Percentiles rank a stretch among this genome's conserved stretches.
Evolutionary conservation across 2,113 vertebrate species (phyloP).

Genomic region (Toxotes jaculatrix): DNA sequence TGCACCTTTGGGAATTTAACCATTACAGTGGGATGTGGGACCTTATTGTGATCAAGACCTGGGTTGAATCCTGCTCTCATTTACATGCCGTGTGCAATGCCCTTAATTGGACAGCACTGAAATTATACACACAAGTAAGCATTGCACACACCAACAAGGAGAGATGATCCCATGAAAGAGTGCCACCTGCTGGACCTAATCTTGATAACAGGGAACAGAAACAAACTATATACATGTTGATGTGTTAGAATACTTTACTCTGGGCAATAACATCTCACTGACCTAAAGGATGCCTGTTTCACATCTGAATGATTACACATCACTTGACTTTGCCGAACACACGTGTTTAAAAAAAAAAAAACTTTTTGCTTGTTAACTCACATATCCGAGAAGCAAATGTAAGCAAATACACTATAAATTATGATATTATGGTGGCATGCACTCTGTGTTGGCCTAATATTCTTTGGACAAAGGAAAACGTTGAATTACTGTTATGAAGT

Average conservation of each 20-base stretch:
- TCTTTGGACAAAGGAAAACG: background rate
- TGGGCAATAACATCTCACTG: background rate
- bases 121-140: constrained; percentile 64
- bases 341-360: background rate
- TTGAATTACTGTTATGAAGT: background rate
- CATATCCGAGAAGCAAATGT: background rate
- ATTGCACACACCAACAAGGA: constrained; percentile 27
- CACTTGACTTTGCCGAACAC: background rate
- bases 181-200: constrained; percentile 78
- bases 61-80: constrained; percentile 52
- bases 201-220: constrained; percentile 18
- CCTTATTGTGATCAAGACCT: constrained; percentile 45
- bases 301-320: background rate
- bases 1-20: constrained; percentile 32
- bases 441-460: background rate
- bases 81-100: constrained; percentile 70
- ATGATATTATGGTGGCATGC: background rate
- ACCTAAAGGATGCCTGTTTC: background rate
- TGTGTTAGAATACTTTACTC: constrained; percentile 17
- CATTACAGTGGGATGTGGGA: constrained; percentile 15
- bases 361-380: background rate
- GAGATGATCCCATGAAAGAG: constrained; percentile 75
- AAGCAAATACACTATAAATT: background rate
- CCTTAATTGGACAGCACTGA: constrained; percentile 64
- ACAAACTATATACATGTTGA: constrained; percentile 21